These are phyloP conservation scores for Tholera decimalis DNA, from an alignment of 2,888 invertebrate species.

Conservation along the genomic window DNA sequence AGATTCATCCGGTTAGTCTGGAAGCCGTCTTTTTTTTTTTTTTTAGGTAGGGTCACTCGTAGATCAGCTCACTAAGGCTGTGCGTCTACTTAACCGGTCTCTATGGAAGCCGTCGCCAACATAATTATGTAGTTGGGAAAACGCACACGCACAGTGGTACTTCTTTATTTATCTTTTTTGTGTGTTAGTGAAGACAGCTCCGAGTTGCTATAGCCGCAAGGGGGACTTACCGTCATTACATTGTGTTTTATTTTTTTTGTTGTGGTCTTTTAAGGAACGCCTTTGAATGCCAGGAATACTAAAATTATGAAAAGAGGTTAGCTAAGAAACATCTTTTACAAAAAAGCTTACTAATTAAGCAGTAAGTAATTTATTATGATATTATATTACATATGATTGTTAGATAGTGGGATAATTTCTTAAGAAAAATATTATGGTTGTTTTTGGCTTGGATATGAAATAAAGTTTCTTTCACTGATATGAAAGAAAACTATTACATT, in stretches of 20 bases:
- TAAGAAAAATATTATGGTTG: too few relatives aligned
- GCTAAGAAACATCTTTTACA: background rate
- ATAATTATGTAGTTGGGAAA: too few relatives aligned
- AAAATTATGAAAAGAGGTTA: constrained; percentile 27
- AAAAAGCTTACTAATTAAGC: background rate
- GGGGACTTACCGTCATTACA: constrained; percentile 41
- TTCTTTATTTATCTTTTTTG: constrained; percentile 2
- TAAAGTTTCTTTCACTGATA: too few relatives aligned
- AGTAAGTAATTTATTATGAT: background rate
- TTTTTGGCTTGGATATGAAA: too few relatives aligned
- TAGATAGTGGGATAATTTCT: background rate
- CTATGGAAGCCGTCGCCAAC: too few relatives aligned
- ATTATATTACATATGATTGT: background rate
- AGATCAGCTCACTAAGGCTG: too few relatives aligned
- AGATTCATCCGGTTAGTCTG: too few relatives aligned
- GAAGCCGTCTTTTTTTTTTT: too few relatives aligned
- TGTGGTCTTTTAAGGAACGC: constrained; percentile 19
- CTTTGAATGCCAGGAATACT: constrained; percentile 28
- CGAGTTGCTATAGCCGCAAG: constrained; percentile 31
- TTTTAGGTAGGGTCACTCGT: too few relatives aligned
- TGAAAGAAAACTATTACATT: too few relatives aligned
- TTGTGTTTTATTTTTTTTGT: constrained; percentile 47
- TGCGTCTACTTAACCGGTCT: too few relatives aligned
- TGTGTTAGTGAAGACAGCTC: constrained; percentile 25
- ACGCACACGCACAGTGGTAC: too few relatives aligned